Evolutionary conservation across 92 coral and sea anemone genomes (phyloP).

Genomic region (Epizoanthus illoricatus): DNA sequence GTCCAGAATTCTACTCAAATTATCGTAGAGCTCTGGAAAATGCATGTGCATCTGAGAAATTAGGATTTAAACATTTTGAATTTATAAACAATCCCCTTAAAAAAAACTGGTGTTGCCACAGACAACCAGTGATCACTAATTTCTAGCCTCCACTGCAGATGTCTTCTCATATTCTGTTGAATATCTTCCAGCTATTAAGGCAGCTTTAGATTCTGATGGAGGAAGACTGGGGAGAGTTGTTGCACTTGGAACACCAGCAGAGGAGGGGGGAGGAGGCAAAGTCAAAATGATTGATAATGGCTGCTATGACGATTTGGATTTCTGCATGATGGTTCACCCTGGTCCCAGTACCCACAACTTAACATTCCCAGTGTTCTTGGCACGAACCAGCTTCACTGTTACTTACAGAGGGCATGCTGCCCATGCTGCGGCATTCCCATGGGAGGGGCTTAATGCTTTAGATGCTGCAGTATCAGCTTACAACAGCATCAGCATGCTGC

Average conservation of each 20-base stretch:
- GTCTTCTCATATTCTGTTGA: too few relatives aligned
- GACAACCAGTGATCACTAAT: too few relatives aligned
- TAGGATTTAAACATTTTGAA: too few relatives aligned
- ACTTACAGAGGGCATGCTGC: conserved; percentile 79
- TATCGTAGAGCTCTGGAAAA: too few relatives aligned
- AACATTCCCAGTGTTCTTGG: conserved; percentile 2
- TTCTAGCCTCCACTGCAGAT: too few relatives aligned
- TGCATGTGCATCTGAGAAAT: too few relatives aligned
- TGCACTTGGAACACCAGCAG: conserved; percentile 57
- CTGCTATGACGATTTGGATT: conserved; percentile 13
- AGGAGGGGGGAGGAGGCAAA: conserved; percentile 60
- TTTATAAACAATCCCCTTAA: too few relatives aligned
- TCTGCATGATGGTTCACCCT: conserved; percentile 54
- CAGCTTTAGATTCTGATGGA: conserved; percentile 3
- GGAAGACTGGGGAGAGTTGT: conserved; percentile 45
- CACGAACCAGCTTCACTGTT: conserved; percentile 25
- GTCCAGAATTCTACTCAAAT: too few relatives aligned
- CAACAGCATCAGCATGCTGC: conserved; percentile 7
- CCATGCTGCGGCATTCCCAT: background rate
- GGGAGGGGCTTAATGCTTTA: conserved; percentile 38
- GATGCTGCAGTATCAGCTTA: conserved; percentile 87
- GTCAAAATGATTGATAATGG: conserved; percentile 53
- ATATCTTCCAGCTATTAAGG: conserved; percentile 11
- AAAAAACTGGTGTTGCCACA: too few relatives aligned
- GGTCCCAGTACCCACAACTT: conserved; percentile 51